Evolutionary conservation across 2,888 invertebrate species (phyloP), one percentile per base, ranked within the genome.

Genomic region (Melieria crassipennis): DNA sequence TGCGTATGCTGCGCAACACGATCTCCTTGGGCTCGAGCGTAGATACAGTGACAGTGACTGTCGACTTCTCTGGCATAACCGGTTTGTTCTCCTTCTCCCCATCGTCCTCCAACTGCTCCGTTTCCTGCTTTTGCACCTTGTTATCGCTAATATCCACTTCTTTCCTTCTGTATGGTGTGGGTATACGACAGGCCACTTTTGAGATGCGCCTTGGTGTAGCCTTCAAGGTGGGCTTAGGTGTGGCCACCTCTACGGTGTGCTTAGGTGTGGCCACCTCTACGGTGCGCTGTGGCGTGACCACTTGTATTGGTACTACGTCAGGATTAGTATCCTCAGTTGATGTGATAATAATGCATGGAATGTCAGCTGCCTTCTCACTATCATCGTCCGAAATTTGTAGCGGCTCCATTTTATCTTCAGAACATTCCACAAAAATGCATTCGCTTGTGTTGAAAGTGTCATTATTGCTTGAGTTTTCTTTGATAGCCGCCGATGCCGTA

Each of bases 151-250:
- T 57, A 43, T 10, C 68, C 56, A 65, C 42, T 7, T 65, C 67
- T 4, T 60, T 75, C 7, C 48, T 48, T 10, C 80, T 81, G 5
- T 75, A 79, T 0, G 84, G 83, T 3, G 82, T 84, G 1, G 80
- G 78, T 47, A 77, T 75, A 5, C 78, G 78, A 70, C 70, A 75
- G 5, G 69, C 69, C 46, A 76, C 78, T 3, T 72, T 58, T 50
- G 67, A 43, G 6, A 47, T 56, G 4, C 46, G 48, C 58, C 74
- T 73, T 42, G 71, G 48, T 7, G 70, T 67, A 3, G 11, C 30
- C 4, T 45, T 9, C 73, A 13, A 0, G 73, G 79, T 45, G 1
- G 0, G 16, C 30, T 30, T 30, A 30, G 30, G 30, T 30, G 30
- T 30, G 30, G 30, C 30, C 30, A 30, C 30, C 30, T 30, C 30